phyloP scores from a whole-genome alignment of 1,140 invertebrate genomes.

The Stratiolaelaps scimitus region DNA sequence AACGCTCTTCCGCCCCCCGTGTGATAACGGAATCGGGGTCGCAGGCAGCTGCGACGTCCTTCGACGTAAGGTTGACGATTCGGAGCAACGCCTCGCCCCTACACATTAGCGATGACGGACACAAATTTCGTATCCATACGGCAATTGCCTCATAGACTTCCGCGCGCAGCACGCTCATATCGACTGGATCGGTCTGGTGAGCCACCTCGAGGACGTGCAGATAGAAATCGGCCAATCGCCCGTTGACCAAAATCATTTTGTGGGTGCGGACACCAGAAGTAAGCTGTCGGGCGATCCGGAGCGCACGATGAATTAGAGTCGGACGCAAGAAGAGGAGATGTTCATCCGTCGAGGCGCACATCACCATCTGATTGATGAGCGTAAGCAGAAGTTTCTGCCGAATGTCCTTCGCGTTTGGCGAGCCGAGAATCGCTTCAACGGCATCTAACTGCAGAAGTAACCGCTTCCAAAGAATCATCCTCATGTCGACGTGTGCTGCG shows the following conservation, averaged over 20 bases:
- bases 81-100: not conserved
- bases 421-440: conserved; percentile 8
- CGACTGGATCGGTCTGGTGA: not conserved
- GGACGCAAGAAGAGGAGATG: conserved; percentile 12
- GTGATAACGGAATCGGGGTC: not conserved
- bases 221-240: not conserved
- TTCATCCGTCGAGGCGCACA: not conserved
- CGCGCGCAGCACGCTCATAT: conserved; percentile 6
- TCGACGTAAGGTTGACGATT: not conserved
- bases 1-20: not conserved
- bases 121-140: not conserved
- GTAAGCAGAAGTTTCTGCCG: not conserved
- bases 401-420: not conserved
- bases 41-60: not conserved
- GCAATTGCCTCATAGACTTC: conserved; percentile 10
- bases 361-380: not conserved
- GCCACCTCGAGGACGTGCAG: not conserved
- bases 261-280: not conserved
- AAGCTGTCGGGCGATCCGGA: not conserved
- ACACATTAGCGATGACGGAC: not conserved
- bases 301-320: not conserved
- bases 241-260: not conserved
- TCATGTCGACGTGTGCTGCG: not conserved
- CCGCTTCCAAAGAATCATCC: conserved; percentile 11
- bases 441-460: not conserved